A percentile compares a stretch with the other conserved stretches of the same genome.
Conservation (phyloP, 2,113 vertebrate genomes). For the Tragelaphus scriptus region DNA sequence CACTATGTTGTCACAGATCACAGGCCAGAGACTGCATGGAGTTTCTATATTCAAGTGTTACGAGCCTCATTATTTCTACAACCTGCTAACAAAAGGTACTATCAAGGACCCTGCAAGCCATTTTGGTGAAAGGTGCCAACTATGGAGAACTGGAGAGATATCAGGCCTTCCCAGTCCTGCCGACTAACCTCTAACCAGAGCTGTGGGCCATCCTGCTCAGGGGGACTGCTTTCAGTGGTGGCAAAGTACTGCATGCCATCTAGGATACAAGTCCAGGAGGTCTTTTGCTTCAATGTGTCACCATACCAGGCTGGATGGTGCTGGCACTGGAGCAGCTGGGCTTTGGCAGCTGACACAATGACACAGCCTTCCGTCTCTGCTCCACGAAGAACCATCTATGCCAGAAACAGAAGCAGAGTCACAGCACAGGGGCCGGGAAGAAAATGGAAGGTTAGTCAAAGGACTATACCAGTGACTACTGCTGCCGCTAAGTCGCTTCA, state of each 20-base stretch:
- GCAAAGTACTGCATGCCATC: conserved; percentile 99
- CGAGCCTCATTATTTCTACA: neutral
- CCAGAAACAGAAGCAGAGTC: neutral
- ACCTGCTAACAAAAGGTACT: neutral
- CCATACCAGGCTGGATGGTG: conserved; percentile 97
- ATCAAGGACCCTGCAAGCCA: neutral
- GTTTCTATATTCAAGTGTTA: neutral
- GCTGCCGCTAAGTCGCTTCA: no score
- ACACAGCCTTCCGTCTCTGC: conserved; percentile 97
- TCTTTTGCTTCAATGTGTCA: conserved; percentile 97
- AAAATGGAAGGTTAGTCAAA: neutral
- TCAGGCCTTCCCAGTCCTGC: neutral
- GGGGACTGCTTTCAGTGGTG: conserved; percentile 92
- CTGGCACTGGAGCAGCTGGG: conserved; percentile 96
- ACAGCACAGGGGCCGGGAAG: neutral
- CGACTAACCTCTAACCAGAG: conserved; percentile 92
- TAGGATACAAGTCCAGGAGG: conserved; percentile 95
- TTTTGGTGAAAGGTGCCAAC: neutral
- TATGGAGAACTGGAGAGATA: neutral
- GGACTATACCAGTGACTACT: neutral
- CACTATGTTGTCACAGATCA: neutral
- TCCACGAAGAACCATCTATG: conserved; percentile 95
- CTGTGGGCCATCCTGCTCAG: conserved; percentile 91
- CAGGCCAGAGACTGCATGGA: neutral
- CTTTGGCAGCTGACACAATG: conserved; percentile 95